Evolutionary conservation across 2,888 invertebrate genomes (phyloP), one percentile per base, ranked within the genome.

Genomic region (Cabera pusaria): DNA sequence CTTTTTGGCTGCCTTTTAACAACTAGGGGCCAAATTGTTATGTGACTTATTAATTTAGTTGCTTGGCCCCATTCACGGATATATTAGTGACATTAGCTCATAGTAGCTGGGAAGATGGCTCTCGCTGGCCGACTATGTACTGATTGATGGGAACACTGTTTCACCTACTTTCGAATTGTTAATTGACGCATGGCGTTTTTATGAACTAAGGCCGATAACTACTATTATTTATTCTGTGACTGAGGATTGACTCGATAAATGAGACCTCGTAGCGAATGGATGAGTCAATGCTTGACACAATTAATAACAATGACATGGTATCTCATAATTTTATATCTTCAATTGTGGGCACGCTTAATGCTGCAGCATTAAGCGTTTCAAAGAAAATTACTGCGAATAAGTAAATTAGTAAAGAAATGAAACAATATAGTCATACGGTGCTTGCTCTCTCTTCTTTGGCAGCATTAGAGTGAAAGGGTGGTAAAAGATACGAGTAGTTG

Each of bases 1-100:
- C 55, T 60, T 69, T 71, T 69, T 64, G 64, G 62, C 47, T 59
- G 61, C 63, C 58, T 72, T 68, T 71, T 74, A 76, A 72, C 70
- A 69, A 62, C 62, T 56, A 51, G 53, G 55, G 40, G 45, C 61
- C 55, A 64, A 76, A 71, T 68, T 68, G 64, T 69, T 70, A 57
- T 64, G 67, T 67, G 59, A 63, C 63, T 69, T 69, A 68, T 67
- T 70, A 69, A 75, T 73, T 52, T 49, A 50, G 48, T 48, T 60
- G 59, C 54, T 48, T 36, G 41, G 49, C 46, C 43, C 48, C 41
- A 37, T 42, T 42, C 35, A 36, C 26, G 31, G 35, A 26, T 26
- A 32, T 33, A 40, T 42, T 26, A 36, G 25, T 31, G 4, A 3
- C 14, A 14, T 14, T 14, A 14, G 14, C 14, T 14, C n/a, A n/a